These are phyloP conservation scores for Silurus meridionalis DNA, from an alignment of 2,113 vertebrate genomes.

Conservation along the genomic window DNA sequence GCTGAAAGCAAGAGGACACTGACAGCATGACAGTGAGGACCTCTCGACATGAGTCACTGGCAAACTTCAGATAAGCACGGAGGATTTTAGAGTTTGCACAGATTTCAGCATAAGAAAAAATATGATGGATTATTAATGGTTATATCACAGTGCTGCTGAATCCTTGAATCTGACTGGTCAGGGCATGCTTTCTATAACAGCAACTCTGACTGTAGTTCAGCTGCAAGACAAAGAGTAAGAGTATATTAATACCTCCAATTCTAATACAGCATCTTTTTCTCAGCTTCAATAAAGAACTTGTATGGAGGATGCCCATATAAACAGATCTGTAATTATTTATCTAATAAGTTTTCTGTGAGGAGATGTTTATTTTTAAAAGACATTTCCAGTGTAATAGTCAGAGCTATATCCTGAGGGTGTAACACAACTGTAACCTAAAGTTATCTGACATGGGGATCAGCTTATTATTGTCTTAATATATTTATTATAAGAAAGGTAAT, in stretches of 20 bases:
- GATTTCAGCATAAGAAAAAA: conserved; percentile 15
- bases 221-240: neutral
- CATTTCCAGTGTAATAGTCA: neutral
- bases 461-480: neutral
- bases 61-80: conserved; percentile 50
- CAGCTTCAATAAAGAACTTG: neutral
- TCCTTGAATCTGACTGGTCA: neutral
- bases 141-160: neutral
- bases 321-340: neutral
- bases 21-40: conserved; percentile 52
- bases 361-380: neutral
- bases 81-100: conserved; percentile 39
- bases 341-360: neutral
- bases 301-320: neutral
- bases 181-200: neutral
- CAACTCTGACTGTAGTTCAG: neutral
- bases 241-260: neutral
- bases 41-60: conserved; percentile 54
- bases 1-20: conserved; percentile 57
- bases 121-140: conserved; percentile 23
- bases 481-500: neutral
- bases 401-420: neutral
- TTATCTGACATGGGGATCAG: neutral
- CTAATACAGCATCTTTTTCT: neutral
- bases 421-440: neutral